phyloP scores from a whole-genome alignment of 2,113 vertebrate genomes.

The Leucoraja erinaceus region DNA sequence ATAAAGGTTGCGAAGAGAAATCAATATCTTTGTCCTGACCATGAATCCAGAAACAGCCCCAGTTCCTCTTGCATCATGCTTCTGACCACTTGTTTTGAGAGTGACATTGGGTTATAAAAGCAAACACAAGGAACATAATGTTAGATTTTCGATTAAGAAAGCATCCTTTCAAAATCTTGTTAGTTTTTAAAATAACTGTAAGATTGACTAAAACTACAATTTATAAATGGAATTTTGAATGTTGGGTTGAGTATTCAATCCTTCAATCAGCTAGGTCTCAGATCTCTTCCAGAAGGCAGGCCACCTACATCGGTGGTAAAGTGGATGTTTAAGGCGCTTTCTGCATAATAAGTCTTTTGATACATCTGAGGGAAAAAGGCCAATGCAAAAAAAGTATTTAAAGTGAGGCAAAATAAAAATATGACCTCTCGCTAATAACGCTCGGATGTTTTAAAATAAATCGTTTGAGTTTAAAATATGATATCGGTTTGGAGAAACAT shows the following conservation, averaged over 20 bases:
- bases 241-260: not conserved
- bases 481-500: not conserved
- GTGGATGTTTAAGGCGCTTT: not conserved
- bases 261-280: not conserved
- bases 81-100: not conserved
- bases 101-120: not conserved
- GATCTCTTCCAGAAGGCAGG: not conserved
- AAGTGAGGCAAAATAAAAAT: constrained; percentile 5
- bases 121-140: not conserved
- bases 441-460: not conserved
- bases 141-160: not conserved
- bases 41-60: not conserved
- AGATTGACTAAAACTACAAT: not conserved
- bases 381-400: not conserved
- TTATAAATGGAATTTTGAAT: not conserved
- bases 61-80: not conserved
- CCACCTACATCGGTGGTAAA: not conserved
- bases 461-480: not conserved
- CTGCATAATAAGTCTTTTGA: not conserved
- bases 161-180: not conserved
- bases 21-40: not conserved
- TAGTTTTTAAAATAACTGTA: not conserved
- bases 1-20: not conserved
- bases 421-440: not conserved
- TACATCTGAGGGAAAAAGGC: not conserved